Base-by-base conservation (phyloP, 1,140 invertebrate species). In the Parapsyche elsis region DNA sequence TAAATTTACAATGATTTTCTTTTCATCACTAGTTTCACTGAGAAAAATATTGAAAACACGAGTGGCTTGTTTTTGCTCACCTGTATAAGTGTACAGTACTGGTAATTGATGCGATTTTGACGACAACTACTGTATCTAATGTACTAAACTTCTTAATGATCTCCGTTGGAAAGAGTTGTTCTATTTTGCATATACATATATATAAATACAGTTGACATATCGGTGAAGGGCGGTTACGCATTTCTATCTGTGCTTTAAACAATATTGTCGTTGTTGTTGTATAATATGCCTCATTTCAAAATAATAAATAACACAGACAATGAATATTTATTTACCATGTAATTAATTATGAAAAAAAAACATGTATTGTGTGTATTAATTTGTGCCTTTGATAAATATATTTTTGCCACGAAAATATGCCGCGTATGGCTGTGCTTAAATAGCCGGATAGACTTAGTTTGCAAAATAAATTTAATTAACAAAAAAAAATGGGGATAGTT, bases 341-440 rank as follows among this genome's bases (percentile, higher is more conserved):
- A 71, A 82, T 30, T 24, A 71, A 74, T 82, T 38, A 38, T 38
- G 30, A 38, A 38, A 38, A 38, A 38, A 38, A 79, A 76, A 78
- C 59, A 78, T 82, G 77, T 82, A 79, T 49, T 82, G 16, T 83
- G 80, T 83, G 77, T 83, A 81, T 83, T 83, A 71, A 82, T 82
- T 82, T 82, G 82, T 83, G 82, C 82, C 82, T 83, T 83, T 81
- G 53, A 74, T 38, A 70, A 61, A 79, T 83, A 81, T 83, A 81
- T 81, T 83, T 83, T 83, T 77, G 82, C 82, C 82, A 81, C 67
- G 70, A 78, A 61, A 77, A 74, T n/a, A n/a, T 49, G 80, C 79
- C 75, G 44, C 49, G 44, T 67, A 71, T 70, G 71, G 71, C 74
- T 49, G 61, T 71, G 53, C 53, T 61, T 71, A 45, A 77, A 61